Evolutionary conservation across 92 coral and sea anemone species (phyloP), one percentile per base, ranked within the genome.

Genomic region (Nematostella vectensis): DNA sequence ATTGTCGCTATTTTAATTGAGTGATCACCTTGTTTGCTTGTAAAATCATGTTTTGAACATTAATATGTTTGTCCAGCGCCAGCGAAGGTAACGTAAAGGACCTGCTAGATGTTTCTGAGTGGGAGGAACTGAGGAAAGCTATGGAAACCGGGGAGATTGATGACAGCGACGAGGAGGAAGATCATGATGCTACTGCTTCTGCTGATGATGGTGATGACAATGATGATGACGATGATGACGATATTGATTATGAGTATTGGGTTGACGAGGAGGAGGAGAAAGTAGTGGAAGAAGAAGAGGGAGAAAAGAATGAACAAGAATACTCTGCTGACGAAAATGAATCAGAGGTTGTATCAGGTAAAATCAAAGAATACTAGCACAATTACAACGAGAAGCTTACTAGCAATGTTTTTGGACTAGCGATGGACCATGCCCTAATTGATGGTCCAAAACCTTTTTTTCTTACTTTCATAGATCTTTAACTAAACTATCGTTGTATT

Each of bases 101-200:
- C 17, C 27, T 43, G 11, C 48, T 65, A 25, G 62, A 65, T 54
- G 61, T 65, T 0, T 12, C 52, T 39, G 71, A 65, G 40, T 65
- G 71, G 71, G 71, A 65, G 27, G 71, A 65, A 26, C 45, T 65
- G 25, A 56, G 38, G 17, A 23, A 47, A 2, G 61, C 71, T 30
- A 65, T 65, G 42, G 70, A 64, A 31, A 45, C 9, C 51, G 40
- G 15, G 15, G 40, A 33, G 6, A 15, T 6, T 6, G 28, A 25
- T 16, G 55, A 61, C 18, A 74, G 26, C 30, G 68, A 49, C 31
- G 38, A 25, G 22, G 66, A 63, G 3, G 36, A 70, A 26, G 54
- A 65, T 3, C 8, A 33, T 6, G 40, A 33, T 6, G 40, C 40
- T 6, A 2, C 19, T 18, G 58, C 29, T 48, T 25, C 33, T 22